A percentile compares a stretch with the other conserved stretches of the same genome.
Evolutionary conservation across 2,888 invertebrate genomes (phyloP).

Genomic region (Margaritifera margaritifera): DNA sequence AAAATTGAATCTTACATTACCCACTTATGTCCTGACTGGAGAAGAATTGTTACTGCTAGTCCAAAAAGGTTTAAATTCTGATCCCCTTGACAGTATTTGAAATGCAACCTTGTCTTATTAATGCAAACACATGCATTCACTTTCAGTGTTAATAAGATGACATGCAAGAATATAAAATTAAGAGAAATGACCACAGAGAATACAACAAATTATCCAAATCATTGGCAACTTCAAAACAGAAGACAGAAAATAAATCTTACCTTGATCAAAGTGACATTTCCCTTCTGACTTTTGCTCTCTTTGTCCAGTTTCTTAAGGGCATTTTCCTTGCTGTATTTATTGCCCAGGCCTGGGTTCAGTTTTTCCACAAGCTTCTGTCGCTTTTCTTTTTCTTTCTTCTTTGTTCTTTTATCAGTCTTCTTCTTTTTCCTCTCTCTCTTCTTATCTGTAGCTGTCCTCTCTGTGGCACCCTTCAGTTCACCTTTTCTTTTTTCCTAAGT

Average conservation of each 20-base stretch:
- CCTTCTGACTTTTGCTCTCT: constrained; percentile 71
- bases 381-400: constrained; percentile 87
- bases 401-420: constrained; percentile 74
- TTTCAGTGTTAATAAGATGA: no score
- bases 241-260: constrained; percentile 67
- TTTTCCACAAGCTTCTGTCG: constrained; percentile 74
- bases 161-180: background rate
- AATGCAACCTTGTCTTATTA: no score
- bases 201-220: background rate
- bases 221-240: background rate
- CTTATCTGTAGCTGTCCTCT: constrained; percentile 88
- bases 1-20: no score
- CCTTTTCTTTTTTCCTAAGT: constrained; percentile 70
- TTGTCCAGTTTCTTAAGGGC: constrained; percentile 79
- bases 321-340: constrained; percentile 77
- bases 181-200: constrained; percentile 4
- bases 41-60: no score
- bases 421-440: constrained; percentile 85
- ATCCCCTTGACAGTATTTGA: no score
- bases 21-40: no score
- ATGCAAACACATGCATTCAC: no score
- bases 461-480: constrained; percentile 82
- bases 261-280: constrained; percentile 74
- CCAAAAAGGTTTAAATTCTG: no score
- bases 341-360: constrained; percentile 75